A percentile compares a stretch with the other conserved stretches of the same genome.
Evolutionary conservation across 2,797 vertebrate species (phyloP).

Genomic region (Coendou prehensilis): DNA sequence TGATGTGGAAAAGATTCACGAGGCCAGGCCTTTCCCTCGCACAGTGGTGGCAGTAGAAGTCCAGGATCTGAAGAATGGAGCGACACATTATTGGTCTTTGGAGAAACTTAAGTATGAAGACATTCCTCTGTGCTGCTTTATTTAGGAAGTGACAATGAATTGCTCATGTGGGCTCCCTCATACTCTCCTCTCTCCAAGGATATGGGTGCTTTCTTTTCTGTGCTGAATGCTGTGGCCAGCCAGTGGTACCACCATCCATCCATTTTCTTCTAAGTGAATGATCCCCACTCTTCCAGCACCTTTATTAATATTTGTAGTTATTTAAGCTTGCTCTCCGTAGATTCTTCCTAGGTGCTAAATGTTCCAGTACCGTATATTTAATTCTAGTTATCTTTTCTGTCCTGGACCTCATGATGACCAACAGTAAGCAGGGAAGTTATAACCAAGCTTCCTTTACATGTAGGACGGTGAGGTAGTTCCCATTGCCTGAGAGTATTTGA

Average conservation of each 20-base stretch:
- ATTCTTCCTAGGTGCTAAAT: not conserved
- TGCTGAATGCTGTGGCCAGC: not conserved
- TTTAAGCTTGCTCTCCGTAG: not conserved
- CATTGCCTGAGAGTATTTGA: not conserved
- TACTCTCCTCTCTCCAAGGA: not conserved
- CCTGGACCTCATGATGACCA: not conserved
- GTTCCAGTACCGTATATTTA: not conserved
- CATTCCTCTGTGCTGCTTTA: not conserved
- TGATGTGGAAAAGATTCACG: constrained; percentile 92
- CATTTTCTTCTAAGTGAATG: not conserved
- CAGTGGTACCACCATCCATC: not conserved
- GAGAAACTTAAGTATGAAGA: constrained; percentile 96
- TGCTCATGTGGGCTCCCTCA: not conserved
- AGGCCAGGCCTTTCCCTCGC: constrained; percentile 93
- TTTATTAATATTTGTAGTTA: not conserved
- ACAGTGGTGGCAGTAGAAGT: constrained; percentile 98
- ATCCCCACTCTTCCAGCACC: not conserved
- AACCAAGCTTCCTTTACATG: not conserved
- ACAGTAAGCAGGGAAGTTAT: constrained; percentile 21
- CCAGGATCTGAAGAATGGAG: constrained; percentile 98
- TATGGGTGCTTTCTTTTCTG: not conserved
- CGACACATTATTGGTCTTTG: constrained; percentile 98
- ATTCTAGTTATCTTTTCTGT: constrained; percentile 28
- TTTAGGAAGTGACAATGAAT: not conserved
- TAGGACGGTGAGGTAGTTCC: not conserved